Evolutionary conservation across 1,140 invertebrate genomes (phyloP).

Genomic region (Drosophila persimilis): DNA sequence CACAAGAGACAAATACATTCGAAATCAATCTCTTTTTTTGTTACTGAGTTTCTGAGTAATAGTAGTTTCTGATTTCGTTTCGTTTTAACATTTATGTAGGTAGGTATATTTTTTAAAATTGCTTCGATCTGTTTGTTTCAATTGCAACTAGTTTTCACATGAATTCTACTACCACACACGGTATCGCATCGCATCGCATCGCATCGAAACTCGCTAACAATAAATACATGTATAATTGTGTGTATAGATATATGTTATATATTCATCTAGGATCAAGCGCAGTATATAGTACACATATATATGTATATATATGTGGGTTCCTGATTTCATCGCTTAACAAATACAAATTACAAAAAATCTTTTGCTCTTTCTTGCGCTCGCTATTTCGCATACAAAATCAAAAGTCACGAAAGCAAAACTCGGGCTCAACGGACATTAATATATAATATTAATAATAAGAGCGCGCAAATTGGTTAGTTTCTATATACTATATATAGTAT

Average conservation of each 20-base stretch:
- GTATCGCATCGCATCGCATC: slow-evolving; percentile 26
- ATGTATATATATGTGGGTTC: slow-evolving; percentile 42
- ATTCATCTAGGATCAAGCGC: slow-evolving; percentile 46
- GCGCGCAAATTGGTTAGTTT: slow-evolving; percentile 50
- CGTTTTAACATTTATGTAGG: slow-evolving; percentile 32
- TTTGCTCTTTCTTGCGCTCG: slow-evolving; percentile 6
- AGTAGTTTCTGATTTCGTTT: slow-evolving; percentile 1
- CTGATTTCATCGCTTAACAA: slow-evolving; percentile 43
- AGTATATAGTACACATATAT: slow-evolving; percentile 24
- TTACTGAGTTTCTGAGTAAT: slow-evolving; percentile 33
- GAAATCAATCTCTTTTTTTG: slow-evolving; percentile 47
- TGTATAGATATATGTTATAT: slow-evolving; percentile 26
- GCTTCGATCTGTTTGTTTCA: slow-evolving; percentile 24
- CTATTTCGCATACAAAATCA: slow-evolving; percentile 32
- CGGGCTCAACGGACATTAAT: slow-evolving; percentile 74
- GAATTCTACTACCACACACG: slow-evolving; percentile 40
- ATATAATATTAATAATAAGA: slow-evolving; percentile 78
- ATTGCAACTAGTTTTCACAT: slow-evolving; percentile 47
- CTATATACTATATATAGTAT: slow-evolving; percentile 26
- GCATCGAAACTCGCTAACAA: slow-evolving; percentile 44
- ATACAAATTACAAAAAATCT: slow-evolving; percentile 57
- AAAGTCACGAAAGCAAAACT: slow-evolving; percentile 59
- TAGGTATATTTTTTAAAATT: slow-evolving; percentile 35
- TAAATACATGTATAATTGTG: slow-evolving; percentile 38
- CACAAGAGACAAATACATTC: slow-evolving; percentile 39